A percentile compares a stretch with the other conserved stretches of the same genome.
phyloP scores from a whole-genome alignment of 1,140 invertebrate species.

The Nasonia giraulti region DNA sequence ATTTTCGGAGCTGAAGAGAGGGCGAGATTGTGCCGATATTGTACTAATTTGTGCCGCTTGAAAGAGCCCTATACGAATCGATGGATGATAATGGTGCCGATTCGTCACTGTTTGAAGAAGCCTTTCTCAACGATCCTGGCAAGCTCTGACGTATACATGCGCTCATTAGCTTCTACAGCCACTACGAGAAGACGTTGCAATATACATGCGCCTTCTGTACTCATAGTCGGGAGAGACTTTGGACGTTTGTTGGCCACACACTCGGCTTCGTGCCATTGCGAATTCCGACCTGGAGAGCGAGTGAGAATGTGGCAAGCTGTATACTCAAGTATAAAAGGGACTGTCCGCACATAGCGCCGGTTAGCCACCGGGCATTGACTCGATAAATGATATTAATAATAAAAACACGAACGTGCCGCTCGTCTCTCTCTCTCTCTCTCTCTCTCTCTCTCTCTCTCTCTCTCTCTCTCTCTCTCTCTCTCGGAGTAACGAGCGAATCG shows the following conservation, averaged over 20 bases:
- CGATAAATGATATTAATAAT: slow-evolving; percentile 13
- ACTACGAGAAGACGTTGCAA: no score
- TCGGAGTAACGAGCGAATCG: background rate
- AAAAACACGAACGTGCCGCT: background rate
- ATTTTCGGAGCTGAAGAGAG: background rate
- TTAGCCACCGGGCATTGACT: background rate
- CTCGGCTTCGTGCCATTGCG: background rate
- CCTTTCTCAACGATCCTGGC: no score
- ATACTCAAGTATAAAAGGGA: background rate
- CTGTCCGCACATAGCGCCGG: no score
- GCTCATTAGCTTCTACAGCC: no score
- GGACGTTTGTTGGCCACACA: background rate
- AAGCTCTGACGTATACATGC: no score
- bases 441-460: no score
- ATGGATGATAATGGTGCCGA: background rate
- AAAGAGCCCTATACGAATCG: background rate
- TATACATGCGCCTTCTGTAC: no score
- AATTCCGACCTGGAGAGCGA: background rate
- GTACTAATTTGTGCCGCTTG: background rate
- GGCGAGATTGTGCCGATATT: background rate
- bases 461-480: no score
- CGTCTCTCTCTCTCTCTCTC: no score
- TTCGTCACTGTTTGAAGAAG: no score
- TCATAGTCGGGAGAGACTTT: background rate
- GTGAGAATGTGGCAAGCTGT: background rate